These are phyloP conservation scores for Pelobates fuscus DNA, from an alignment of 2,113 vertebrate species.

Conservation along the genomic window DNA sequence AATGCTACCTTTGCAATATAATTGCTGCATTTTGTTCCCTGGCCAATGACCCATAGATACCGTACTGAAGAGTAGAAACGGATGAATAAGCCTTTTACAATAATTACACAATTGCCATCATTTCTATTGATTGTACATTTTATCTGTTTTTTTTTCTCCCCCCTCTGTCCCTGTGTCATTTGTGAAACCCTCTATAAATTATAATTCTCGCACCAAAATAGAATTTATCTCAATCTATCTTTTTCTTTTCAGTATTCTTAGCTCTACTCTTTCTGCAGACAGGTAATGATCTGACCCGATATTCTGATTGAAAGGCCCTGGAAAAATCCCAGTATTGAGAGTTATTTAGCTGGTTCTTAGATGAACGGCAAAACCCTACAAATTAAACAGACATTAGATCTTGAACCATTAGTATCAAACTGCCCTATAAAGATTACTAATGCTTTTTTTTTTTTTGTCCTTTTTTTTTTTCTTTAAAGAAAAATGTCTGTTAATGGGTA, in stretches of 20 bases:
- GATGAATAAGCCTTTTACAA: conserved; percentile 25
- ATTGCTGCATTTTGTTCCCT: conserved; percentile 36
- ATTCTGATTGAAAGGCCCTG: conserved; percentile 56
- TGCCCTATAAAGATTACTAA: conserved; percentile 72
- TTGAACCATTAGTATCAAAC: conserved; percentile 71
- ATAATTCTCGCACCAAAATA: conserved; percentile 32
- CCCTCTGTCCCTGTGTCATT: not conserved
- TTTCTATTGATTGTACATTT: conserved; percentile 49
- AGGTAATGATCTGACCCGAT: conserved; percentile 59
- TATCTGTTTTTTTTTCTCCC: conserved; percentile 23
- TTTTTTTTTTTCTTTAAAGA: conserved; percentile 56
- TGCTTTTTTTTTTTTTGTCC: conserved; percentile 62
- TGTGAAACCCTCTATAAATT: conserved; percentile 17
- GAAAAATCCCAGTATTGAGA: conserved; percentile 63
- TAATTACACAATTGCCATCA: conserved; percentile 31
- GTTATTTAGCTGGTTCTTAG: conserved; percentile 64
- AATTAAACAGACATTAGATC: conserved; percentile 73
- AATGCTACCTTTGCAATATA: conserved; percentile 13
- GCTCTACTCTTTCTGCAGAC: conserved; percentile 51
- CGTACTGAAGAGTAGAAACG: conserved; percentile 32
- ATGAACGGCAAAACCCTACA: conserved; percentile 62
- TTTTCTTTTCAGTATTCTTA: conserved; percentile 32
- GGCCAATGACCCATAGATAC: conserved; percentile 26
- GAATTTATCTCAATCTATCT: conserved; percentile 50
- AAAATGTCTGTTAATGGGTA: conserved; percentile 87